Percentiles rank a stretch among this genome's conserved stretches.
These are phyloP conservation scores for Leptestheria dahalacensis DNA, from an alignment of 1,140 invertebrate species.

Conservation along the genomic window DNA sequence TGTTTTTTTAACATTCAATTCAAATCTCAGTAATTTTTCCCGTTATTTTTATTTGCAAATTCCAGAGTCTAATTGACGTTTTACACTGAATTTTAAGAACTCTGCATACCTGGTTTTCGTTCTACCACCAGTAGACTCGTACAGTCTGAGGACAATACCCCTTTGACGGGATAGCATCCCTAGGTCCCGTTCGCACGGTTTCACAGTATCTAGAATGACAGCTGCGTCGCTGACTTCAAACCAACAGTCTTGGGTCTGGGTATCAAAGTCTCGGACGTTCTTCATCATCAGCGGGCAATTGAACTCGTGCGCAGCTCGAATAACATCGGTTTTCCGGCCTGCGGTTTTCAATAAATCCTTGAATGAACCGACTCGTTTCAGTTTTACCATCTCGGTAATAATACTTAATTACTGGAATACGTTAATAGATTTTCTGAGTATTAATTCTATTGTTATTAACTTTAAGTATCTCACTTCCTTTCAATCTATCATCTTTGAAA, in stretches of 20 bases:
- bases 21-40: too few species aligned
- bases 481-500: slow-evolving; percentile 8
- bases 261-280: background rate
- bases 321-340: slow-evolving; percentile 2
- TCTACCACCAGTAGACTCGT: slow-evolving; percentile 28
- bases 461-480: background rate
- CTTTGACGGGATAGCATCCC: background rate
- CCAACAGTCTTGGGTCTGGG: background rate
- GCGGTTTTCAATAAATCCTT: background rate
- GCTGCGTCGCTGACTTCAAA: slow-evolving; percentile 19
- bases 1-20: too few species aligned
- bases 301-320: slow-evolving; percentile 17
- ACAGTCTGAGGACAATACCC: slow-evolving; percentile 25
- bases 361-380: background rate
- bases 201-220: slow-evolving; percentile 29
- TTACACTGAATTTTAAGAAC: background rate
- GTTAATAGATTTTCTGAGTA: slow-evolving; percentile 1
- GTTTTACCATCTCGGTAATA: too few species aligned
- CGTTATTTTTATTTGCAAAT: background rate
- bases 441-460: background rate
- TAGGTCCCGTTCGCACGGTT: slow-evolving; percentile 22
- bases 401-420: background rate
- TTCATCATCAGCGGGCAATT: slow-evolving; percentile 15
- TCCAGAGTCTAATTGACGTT: background rate
- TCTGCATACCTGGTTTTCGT: slow-evolving; percentile 19